Percentiles rank a stretch among this genome's conserved stretches.
Conservation (phyloP, 2,113 vertebrate genomes). For the Telmatochromis brachygnathus region DNA sequence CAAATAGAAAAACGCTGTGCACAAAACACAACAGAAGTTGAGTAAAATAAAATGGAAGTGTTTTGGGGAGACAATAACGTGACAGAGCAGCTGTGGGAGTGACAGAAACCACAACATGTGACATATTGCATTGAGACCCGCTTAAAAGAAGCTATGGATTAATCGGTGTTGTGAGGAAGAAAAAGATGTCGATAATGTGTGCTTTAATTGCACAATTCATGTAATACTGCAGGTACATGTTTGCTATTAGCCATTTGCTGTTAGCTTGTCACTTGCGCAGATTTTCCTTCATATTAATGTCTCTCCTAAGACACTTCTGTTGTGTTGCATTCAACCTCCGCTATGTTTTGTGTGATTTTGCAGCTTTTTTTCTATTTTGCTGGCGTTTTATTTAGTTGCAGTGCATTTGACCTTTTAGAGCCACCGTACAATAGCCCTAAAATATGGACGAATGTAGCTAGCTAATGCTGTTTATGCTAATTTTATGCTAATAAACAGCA, state of each 20-base stretch:
- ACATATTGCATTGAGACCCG: neutral
- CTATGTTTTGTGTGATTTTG: neutral
- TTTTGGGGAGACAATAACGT: neutral
- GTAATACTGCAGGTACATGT: neutral
- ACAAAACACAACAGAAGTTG: neutral
- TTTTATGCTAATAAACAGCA: neutral
- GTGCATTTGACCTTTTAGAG: neutral
- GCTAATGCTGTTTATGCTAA: neutral
- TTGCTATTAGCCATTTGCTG: neutral
- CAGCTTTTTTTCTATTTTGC: neutral
- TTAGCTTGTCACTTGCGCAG: neutral
- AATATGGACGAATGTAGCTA: neutral
- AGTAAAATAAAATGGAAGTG: neutral
- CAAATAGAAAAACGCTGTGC: neutral
- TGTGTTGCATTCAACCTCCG: neutral
- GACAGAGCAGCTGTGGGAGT: neutral
- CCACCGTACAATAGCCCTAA: neutral
- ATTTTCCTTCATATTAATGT: neutral
- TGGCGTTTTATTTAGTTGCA: neutral
- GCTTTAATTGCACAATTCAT: neutral
- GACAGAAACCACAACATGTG: neutral
- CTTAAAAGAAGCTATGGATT: neutral
- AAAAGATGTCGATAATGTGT: neutral
- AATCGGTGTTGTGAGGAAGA: neutral
- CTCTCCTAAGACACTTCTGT: neutral